Conservation (phyloP, 2,797 vertebrate genomes). For the Acomys russatus region DNA sequence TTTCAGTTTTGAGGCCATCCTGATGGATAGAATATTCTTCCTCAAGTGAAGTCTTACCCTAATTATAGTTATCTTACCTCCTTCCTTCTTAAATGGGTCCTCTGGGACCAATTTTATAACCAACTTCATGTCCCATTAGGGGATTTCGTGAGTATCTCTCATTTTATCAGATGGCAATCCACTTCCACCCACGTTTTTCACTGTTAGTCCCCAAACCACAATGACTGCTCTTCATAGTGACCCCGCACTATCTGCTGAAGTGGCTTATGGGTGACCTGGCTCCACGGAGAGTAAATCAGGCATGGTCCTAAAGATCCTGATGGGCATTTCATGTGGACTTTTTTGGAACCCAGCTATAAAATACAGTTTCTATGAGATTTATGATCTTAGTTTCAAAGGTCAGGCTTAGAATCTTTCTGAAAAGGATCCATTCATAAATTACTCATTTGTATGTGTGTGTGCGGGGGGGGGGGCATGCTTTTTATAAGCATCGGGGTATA, state of each 20-base stretch:
- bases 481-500: slow-evolving; percentile 16
- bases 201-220: background rate
- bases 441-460: background rate
- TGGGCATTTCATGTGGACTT: background rate
- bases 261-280: background rate
- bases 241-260: background rate
- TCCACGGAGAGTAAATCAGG: background rate
- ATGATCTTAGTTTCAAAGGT: slow-evolving; percentile 38
- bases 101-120: background rate
- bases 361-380: background rate
- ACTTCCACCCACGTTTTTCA: background rate
- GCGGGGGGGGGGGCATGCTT: background rate
- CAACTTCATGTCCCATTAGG: background rate
- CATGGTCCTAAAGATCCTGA: background rate
- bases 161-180: background rate
- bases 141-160: background rate
- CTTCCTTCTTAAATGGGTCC: background rate
- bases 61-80: background rate
- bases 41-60: background rate
- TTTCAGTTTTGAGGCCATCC: slow-evolving; percentile 47
- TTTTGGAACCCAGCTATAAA: background rate
- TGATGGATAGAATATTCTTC: slow-evolving; percentile 30
- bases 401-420: background rate
- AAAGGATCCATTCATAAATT: slow-evolving; percentile 67
- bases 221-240: background rate